Percentiles rank a stretch among this genome's conserved stretches.
phyloP scores from a whole-genome alignment of 2,888 invertebrate species.

The Drosophila colorata region DNA sequence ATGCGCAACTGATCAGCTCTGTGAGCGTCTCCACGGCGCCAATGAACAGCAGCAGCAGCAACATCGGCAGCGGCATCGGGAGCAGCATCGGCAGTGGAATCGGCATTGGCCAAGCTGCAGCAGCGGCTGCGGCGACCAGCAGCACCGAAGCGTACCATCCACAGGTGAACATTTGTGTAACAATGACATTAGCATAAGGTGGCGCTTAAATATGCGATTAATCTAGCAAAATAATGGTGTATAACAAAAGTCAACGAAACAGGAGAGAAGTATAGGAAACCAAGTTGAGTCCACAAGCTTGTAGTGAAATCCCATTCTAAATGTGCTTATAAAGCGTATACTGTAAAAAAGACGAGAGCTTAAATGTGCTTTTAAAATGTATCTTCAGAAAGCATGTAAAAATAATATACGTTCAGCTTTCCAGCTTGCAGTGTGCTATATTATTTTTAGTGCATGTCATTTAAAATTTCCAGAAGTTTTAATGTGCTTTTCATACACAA shows the following conservation, averaged over 20 bases:
- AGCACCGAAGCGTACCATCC: constrained; percentile 89
- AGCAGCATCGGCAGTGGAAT: constrained; percentile 21
- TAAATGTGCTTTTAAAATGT: not conserved
- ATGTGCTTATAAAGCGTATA: not conserved
- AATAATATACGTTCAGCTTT: too few relatives aligned
- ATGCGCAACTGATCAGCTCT: constrained; percentile 35
- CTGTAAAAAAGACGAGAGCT: too few relatives aligned
- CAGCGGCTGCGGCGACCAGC: constrained; percentile 50
- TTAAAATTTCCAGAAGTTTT: too few relatives aligned
- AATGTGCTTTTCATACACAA: too few relatives aligned
- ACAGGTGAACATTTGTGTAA: constrained; percentile 85
- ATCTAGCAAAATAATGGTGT: too few relatives aligned
- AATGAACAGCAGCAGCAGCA: constrained; percentile 28
- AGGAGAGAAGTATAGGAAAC: too few relatives aligned
- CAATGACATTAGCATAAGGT: constrained; percentile 11
- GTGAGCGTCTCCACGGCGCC: constrained; percentile 39
- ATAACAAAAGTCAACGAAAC: too few relatives aligned
- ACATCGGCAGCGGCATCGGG: constrained; percentile 15
- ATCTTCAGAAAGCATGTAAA: too few relatives aligned
- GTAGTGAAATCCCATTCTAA: not conserved
- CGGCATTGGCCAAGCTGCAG: constrained; percentile 30
- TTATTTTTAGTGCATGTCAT: too few relatives aligned
- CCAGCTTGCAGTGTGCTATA: too few relatives aligned
- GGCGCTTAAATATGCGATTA: not conserved
- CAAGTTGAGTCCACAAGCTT: too few relatives aligned